phyloP scores from a whole-genome alignment of 2,888 invertebrate species.

The Lasioglossum vierecki region DNA sequence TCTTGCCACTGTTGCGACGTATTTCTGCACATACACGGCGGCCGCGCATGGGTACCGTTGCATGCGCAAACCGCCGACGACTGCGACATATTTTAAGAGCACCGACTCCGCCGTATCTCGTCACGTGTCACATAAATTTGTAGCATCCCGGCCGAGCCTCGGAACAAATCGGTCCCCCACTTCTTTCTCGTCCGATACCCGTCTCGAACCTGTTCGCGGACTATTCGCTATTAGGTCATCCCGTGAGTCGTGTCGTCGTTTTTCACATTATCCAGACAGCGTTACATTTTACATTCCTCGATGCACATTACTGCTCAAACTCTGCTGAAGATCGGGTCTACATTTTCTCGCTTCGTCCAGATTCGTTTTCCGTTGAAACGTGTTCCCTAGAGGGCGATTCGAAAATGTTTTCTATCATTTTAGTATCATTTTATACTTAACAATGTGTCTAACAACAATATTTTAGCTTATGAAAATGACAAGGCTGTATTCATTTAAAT shows the following conservation, averaged over 20 bases:
- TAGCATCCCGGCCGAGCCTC: constrained; percentile 39
- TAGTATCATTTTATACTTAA: no score
- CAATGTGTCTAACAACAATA: no score
- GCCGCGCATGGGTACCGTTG: constrained; percentile 42
- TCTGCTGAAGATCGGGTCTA: no score
- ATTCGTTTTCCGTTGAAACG: no score
- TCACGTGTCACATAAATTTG: constrained; percentile 59
- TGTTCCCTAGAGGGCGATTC: no score
- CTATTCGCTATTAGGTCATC: background rate
- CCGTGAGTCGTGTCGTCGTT: background rate
- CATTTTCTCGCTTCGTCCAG: no score
- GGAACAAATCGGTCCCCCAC: constrained; percentile 26
- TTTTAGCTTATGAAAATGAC: no score
- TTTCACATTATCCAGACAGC: background rate
- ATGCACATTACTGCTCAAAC: background rate
- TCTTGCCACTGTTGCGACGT: constrained; percentile 64
- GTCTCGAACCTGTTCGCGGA: background rate
- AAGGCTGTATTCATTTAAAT: no score
- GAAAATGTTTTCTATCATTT: no score
- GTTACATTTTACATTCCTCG: background rate
- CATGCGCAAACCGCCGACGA: constrained; percentile 50
- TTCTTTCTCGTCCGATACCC: background rate
- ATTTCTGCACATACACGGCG: constrained; percentile 49
- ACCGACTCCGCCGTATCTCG: constrained; percentile 35
- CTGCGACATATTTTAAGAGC: constrained; percentile 60